Evolutionary conservation across 2,888 invertebrate genomes (phyloP), one percentile per base, ranked within the genome.

Genomic region (Clepsis dumicolana): DNA sequence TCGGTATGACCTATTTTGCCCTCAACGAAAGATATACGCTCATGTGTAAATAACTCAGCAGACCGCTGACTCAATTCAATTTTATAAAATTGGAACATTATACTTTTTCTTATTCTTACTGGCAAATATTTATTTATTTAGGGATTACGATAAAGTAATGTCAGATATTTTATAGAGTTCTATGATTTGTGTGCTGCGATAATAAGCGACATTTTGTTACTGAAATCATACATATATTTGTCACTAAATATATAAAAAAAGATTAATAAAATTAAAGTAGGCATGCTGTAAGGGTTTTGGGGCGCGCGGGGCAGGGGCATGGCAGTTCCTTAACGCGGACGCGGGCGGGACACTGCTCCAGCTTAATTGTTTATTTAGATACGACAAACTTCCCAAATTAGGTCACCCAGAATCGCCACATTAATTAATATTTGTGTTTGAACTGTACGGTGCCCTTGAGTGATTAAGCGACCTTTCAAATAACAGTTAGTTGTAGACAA

Each of bases 371-470:
- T 88, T 91, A 88, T 88, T 89, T 88, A 87, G 90, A 89, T 87
- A 89, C 88, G 87, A 80, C 80, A 77, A 90, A 93, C 85, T 90
- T 90, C 88, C 85, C 86, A 80, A 89, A 90, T 91, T 90, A 91
- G 88, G 88, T 89, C 86, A 88, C 81, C 86, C 87, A 86, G 86
- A 89, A 91, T 86, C 83, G 86, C 85, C 86, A 85, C 86, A 87
- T 88, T 92, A 91, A 92, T 92, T 92, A 91, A 92, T 92, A 91
- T 92, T 91, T 92, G 90, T 89, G 84, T 91, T 91, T 88, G 83
- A 89, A 89, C 89, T 88, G 89, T 88, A 87, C 85, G 84, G 80
- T 87, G 88, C 86, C 89, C 88, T 88, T 89, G 87, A 87, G 89
- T 90, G 88, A 91, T 90, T 90, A 91, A 89, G 84, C 81, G 87